A percentile compares a stretch with the other conserved stretches of the same genome.
Evolutionary conservation across 2,797 vertebrate genomes (phyloP).

Genomic region (Steatocranus sp.): DNA sequence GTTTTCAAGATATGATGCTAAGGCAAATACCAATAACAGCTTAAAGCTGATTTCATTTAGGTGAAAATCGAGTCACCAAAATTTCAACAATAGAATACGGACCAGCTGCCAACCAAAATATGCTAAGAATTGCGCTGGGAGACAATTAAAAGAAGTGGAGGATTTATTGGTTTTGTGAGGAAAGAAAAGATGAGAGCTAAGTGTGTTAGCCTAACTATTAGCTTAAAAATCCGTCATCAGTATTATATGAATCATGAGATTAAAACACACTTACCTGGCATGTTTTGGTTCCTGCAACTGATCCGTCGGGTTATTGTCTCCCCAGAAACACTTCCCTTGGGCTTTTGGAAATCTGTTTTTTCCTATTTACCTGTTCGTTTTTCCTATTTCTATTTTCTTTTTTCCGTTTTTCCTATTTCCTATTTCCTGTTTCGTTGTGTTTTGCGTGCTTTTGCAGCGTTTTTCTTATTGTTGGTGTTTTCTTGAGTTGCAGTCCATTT

Average conservation of each 20-base stretch:
- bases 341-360: not conserved
- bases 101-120: not conserved
- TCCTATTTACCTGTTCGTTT: not conserved
- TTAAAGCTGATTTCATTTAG: no score
- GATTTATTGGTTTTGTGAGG: not conserved
- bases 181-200: not conserved
- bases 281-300: not conserved
- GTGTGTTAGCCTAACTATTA: not conserved
- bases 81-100: no score
- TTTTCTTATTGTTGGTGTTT: not conserved
- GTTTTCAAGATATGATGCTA: no score
- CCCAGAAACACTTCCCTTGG: accelerated
- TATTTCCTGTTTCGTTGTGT: not conserved
- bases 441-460: accelerated
- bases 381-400: not conserved
- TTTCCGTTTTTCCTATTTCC: accelerated
- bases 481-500: not conserved
- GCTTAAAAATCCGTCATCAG: not conserved
- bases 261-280: not conserved
- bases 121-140: not conserved
- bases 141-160: not conserved
- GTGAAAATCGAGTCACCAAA: no score
- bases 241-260: not conserved
- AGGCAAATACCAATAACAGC: no score
- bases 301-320: accelerated